Evolutionary conservation across 2,113 vertebrate species (phyloP).

Genomic region (Amia ocellicauda): DNA sequence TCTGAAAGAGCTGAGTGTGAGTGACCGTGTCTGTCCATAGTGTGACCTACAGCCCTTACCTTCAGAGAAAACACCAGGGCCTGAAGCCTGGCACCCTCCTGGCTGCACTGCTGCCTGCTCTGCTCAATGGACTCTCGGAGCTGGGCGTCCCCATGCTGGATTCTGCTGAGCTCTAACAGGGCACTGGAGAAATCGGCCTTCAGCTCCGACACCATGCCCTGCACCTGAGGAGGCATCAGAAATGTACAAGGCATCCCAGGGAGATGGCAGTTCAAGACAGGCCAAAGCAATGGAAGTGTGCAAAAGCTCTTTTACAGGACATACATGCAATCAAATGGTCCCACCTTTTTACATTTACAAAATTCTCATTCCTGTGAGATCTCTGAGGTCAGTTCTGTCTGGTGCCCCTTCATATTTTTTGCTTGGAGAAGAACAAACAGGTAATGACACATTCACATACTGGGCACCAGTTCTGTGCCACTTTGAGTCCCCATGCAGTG

Average conservation of each 20-base stretch:
- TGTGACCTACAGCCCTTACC: slow-evolving; percentile 28
- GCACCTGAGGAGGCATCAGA: slow-evolving; percentile 45
- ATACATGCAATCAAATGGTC: too few relatives aligned
- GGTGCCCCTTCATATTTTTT: slow-evolving; percentile 62
- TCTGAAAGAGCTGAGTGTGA: too few relatives aligned
- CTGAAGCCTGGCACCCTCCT: slow-evolving; percentile 56
- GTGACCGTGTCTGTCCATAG: too few relatives aligned
- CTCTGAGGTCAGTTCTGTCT: slow-evolving; percentile 58
- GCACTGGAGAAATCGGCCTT: slow-evolving; percentile 61
- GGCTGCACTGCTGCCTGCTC: slow-evolving; percentile 56
- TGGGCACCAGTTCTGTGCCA: too few relatives aligned
- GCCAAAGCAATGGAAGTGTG: background rate
- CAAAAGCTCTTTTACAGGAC: background rate
- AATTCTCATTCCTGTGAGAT: slow-evolving; percentile 62
- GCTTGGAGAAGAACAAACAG: slow-evolving; percentile 29
- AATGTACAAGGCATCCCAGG: too few relatives aligned
- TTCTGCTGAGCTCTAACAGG: slow-evolving; percentile 60
- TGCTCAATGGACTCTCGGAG: slow-evolving; percentile 65
- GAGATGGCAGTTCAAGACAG: too few relatives aligned
- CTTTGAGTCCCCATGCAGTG: too few relatives aligned
- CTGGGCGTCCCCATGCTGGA: slow-evolving; percentile 62
- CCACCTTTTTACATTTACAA: too few relatives aligned
- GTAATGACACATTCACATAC: background rate
- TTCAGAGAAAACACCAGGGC: slow-evolving; percentile 56
- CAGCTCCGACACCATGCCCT: slow-evolving; percentile 65